These are phyloP conservation scores for Cyrtodaria siliqua DNA, from an alignment of 2,888 invertebrate species.

Conservation along the genomic window DNA sequence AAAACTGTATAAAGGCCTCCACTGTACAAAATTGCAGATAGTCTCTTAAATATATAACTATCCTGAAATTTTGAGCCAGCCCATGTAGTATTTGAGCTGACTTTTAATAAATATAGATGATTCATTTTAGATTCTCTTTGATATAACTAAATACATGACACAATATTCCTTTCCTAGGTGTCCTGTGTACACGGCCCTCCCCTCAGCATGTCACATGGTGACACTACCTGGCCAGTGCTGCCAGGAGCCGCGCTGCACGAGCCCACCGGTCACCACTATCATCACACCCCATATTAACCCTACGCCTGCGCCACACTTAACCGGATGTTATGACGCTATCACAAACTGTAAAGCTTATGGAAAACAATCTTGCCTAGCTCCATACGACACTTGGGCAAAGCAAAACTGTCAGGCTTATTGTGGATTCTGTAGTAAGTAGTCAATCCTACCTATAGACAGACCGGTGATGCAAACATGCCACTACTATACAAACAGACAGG, in stretches of 20 bases:
- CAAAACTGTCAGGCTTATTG: constrained; percentile 72
- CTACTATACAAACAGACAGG: no score
- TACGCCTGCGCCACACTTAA: constrained; percentile 43
- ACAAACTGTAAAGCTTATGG: constrained; percentile 71
- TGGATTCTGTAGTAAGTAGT: constrained; percentile 71
- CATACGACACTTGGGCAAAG: constrained; percentile 69
- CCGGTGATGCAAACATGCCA: no score
- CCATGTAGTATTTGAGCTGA: no score
- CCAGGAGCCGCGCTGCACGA: constrained; percentile 61
- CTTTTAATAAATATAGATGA: no score
- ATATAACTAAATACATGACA: no score
- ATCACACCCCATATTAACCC: constrained; percentile 23
- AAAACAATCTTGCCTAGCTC: constrained; percentile 55
- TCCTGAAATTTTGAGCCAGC: no score
- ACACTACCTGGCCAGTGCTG: constrained; percentile 73
- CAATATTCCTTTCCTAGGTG: constrained; percentile 58
- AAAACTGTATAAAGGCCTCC: no score
- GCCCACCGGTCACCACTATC: constrained; percentile 20
- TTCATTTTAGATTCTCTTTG: no score
- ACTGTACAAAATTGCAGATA: no score
- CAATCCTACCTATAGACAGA: no score
- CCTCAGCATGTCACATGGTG: constrained; percentile 64
- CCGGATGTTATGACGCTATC: constrained; percentile 65
- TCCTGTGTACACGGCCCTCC: constrained; percentile 66
- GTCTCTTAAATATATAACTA: no score